phyloP scores from a whole-genome alignment of 2,113 vertebrate genomes.

The Oplegnathus fasciatus region DNA sequence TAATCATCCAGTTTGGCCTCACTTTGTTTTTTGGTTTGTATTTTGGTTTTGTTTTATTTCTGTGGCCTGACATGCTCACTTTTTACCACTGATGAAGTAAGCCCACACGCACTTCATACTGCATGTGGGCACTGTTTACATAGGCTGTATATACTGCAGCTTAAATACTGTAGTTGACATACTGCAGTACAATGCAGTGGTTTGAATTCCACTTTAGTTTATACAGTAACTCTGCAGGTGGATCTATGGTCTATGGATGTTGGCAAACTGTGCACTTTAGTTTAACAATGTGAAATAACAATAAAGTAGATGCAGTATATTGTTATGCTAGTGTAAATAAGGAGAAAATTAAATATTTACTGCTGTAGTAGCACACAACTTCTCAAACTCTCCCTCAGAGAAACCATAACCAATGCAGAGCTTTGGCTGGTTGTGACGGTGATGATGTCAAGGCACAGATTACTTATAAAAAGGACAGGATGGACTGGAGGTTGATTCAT shows the following conservation, averaged over 20 bases:
- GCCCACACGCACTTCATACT: neutral
- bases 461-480: neutral
- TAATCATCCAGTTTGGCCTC: too few relatives aligned
- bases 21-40: neutral
- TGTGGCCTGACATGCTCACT: neutral
- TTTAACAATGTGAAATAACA: neutral
- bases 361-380: neutral
- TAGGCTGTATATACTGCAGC: neutral
- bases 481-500: neutral
- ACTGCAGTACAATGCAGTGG: neutral
- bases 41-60: neutral
- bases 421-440: slow-evolving; percentile 43
- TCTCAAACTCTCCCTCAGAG: neutral
- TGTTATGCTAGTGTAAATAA: neutral
- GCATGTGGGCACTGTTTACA: too few relatives aligned
- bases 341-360: neutral
- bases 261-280: neutral
- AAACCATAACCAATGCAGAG: neutral
- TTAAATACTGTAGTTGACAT: neutral
- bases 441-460: slow-evolving; percentile 26
- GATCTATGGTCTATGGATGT: neutral
- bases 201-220: neutral
- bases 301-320: neutral
- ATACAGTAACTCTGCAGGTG: neutral
- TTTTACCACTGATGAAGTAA: neutral